These are phyloP conservation scores for Sciurus carolinensis DNA, from an alignment of 2,797 vertebrate genomes.

Conservation along the genomic window DNA sequence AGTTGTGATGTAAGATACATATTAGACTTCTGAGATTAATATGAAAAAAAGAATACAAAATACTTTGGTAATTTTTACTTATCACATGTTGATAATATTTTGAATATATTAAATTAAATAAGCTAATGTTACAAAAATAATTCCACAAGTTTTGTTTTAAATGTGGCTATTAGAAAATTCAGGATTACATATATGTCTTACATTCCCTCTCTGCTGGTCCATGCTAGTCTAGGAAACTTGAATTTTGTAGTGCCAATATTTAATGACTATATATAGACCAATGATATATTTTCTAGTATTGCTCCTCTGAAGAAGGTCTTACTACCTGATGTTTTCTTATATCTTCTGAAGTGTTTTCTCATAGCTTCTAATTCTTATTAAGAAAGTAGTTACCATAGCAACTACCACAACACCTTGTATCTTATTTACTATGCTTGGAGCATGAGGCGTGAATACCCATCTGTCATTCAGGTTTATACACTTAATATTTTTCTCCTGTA, in stretches of 20 bases:
- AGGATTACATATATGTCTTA: background rate
- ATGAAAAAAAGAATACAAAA: background rate
- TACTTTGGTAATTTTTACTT: background rate
- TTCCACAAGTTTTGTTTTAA: background rate
- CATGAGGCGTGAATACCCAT: constrained; percentile 31
- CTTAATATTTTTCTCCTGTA: constrained; percentile 12
- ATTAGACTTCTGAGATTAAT: background rate
- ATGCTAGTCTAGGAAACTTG: background rate
- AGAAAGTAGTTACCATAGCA: constrained; percentile 46
- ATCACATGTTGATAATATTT: constrained; percentile 34
- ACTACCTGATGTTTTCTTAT: background rate
- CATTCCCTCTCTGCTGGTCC: background rate
- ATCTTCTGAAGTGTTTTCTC: constrained; percentile 27
- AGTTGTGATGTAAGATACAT: background rate
- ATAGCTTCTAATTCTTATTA: constrained; percentile 37
- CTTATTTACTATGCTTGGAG: constrained; percentile 60
- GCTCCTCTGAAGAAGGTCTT: background rate
- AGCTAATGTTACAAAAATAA: constrained; percentile 16
- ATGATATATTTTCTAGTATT: background rate
- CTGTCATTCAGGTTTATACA: constrained; percentile 4
- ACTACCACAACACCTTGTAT: background rate
- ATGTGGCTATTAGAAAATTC: background rate
- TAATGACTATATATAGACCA: background rate
- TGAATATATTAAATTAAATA: background rate
- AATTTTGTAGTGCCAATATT: background rate